A percentile compares a stretch with the other conserved stretches of the same genome.
Evolutionary conservation across 2,888 invertebrate genomes (phyloP).

Genomic region (Scrobipalpa atriplicella): DNA sequence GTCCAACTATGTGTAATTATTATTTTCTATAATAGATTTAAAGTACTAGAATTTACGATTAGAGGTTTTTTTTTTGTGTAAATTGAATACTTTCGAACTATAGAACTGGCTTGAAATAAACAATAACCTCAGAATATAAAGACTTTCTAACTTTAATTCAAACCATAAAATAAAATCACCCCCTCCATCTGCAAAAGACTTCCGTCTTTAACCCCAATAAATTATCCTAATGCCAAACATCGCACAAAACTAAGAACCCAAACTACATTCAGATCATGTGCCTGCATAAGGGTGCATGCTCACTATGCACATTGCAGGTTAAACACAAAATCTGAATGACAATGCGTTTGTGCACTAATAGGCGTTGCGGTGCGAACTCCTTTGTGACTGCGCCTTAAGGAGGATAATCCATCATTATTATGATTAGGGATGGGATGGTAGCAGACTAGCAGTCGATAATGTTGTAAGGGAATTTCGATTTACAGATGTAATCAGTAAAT

Average conservation of each 20-base stretch:
- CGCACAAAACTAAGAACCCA: constrained; percentile 44
- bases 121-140: too few relatives aligned
- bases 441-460: constrained; percentile 38
- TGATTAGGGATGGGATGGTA: constrained; percentile 46
- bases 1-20: too few relatives aligned
- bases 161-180: background rate
- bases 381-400: constrained; percentile 57
- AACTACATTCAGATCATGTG: constrained; percentile 44
- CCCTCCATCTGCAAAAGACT: constrained; percentile 9
- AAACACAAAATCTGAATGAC: constrained; percentile 76
- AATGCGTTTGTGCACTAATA: constrained; percentile 70
- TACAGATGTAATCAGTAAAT: too few relatives aligned
- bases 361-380: constrained; percentile 75
- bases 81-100: too few relatives aligned
- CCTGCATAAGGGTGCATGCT: constrained; percentile 43
- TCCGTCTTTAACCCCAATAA: constrained; percentile 18
- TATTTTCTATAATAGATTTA: too few relatives aligned
- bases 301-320: constrained; percentile 54
- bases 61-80: too few relatives aligned
- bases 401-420: constrained; percentile 70
- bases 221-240: constrained; percentile 23
- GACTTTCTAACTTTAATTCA: too few relatives aligned
- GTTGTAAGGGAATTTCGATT: background rate
- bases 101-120: too few relatives aligned
- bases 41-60: too few relatives aligned